phyloP scores from a whole-genome alignment of 2,888 invertebrate genomes.

The Cactoblastis cactorum region DNA sequence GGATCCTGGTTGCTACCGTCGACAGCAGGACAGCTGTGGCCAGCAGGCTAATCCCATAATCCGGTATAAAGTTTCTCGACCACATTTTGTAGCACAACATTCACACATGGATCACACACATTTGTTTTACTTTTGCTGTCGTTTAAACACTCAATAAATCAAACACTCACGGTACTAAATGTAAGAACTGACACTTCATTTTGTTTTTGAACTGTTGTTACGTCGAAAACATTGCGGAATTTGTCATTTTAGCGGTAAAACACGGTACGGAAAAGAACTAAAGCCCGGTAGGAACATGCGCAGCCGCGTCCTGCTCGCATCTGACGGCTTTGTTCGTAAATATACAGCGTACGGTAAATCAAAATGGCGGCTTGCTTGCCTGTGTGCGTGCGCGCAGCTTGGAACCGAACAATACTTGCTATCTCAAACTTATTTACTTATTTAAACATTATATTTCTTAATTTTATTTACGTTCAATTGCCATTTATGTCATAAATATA shows the following conservation, averaged over 20 bases:
- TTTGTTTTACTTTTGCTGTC: constrained; percentile 75
- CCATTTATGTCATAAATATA: constrained; percentile 51
- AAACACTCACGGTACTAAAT: constrained; percentile 78
- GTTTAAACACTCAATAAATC: constrained; percentile 61
- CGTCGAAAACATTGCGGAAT: constrained; percentile 58
- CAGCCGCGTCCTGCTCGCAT: constrained; percentile 78
- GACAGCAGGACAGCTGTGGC: constrained; percentile 65
- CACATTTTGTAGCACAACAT: constrained; percentile 82
- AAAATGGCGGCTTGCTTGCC: constrained; percentile 69
- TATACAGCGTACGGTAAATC: constrained; percentile 76
- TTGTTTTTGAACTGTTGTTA: constrained; percentile 74
- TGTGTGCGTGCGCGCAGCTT: constrained; percentile 70
- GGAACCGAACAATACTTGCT: constrained; percentile 35
- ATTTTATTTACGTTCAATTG: constrained; percentile 25
- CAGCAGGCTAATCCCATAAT: constrained; percentile 83
- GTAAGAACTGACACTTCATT: constrained; percentile 77
- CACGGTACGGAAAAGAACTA: constrained; percentile 58
- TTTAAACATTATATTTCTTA: constrained; percentile 23
- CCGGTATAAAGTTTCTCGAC: constrained; percentile 83
- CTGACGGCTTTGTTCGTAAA: constrained; percentile 80
- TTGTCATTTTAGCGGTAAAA: constrained; percentile 78
- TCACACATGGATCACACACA: constrained; percentile 79
- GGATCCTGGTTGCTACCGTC: constrained; percentile 66
- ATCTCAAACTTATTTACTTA: constrained; percentile 28
- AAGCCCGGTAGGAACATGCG: constrained; percentile 70